Conservation (phyloP, 2,113 vertebrate genomes). For the Bufo gargarizans region DNA sequence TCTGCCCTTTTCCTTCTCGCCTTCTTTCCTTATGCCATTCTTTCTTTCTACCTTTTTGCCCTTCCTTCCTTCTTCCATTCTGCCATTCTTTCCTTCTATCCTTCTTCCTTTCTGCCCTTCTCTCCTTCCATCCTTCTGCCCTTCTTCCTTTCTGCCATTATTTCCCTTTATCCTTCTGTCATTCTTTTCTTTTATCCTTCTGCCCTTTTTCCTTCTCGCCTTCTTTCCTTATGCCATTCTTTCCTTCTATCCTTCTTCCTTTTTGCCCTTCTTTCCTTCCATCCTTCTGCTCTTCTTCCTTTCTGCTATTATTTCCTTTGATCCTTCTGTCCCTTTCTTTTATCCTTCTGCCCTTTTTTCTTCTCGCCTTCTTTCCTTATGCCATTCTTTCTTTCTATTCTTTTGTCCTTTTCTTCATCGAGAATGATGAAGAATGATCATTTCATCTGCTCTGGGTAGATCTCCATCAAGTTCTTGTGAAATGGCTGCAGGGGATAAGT, state of each 20-base stretch:
- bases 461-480: constrained; percentile 19
- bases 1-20: neutral
- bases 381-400: neutral
- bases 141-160: neutral
- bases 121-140: neutral
- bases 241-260: neutral
- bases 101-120: neutral
- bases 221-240: neutral
- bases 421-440: too few relatives aligned
- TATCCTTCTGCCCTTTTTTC: neutral
- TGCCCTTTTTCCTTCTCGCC: neutral
- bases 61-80: too few relatives aligned
- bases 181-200: neutral
- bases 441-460: neutral
- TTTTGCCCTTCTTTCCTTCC: neutral
- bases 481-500: constrained; percentile 19
- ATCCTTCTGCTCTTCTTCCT: neutral
- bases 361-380: neutral
- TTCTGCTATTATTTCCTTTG: neutral
- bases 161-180: neutral
- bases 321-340: neutral
- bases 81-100: too few relatives aligned
- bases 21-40: neutral
- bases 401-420: neutral
- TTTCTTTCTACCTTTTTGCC: neutral